Evolutionary conservation across 2,888 invertebrate genomes (phyloP).

Genomic region (Anorthoa munda): DNA sequence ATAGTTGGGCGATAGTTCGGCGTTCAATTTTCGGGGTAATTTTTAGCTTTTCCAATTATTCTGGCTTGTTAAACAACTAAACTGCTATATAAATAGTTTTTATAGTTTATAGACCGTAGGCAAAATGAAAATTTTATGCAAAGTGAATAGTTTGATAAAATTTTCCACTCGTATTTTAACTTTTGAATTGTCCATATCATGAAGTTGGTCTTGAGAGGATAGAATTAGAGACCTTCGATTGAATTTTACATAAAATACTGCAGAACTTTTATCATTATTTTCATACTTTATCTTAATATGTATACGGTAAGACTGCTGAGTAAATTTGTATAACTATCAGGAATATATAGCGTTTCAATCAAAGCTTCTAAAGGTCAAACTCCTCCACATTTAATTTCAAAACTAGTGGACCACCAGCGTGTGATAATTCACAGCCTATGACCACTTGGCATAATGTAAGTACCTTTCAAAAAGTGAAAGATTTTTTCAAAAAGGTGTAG

Average conservation of each 20-base stretch:
- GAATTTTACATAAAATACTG: constrained; percentile 32
- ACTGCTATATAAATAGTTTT: background rate
- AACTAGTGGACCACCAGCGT: too few relatives aligned
- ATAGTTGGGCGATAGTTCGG: constrained; percentile 30
- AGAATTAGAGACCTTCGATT: background rate
- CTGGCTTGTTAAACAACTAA: background rate
- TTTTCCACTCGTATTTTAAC: background rate
- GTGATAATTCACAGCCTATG: too few relatives aligned
- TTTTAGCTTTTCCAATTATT: constrained; percentile 17
- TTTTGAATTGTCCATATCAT: constrained; percentile 7
- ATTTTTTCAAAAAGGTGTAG: too few relatives aligned
- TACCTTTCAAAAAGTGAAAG: too few relatives aligned
- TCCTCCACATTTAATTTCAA: background rate
- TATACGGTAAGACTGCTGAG: background rate
- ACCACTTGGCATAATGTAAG: too few relatives aligned
- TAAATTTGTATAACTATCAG: background rate
- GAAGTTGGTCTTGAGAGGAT: background rate
- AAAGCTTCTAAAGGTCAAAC: background rate
- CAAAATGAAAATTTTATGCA: background rate
- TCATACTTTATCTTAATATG: background rate
- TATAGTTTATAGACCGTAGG: background rate
- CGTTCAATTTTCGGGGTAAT: constrained; percentile 15
- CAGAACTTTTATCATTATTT: background rate
- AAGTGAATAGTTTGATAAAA: background rate
- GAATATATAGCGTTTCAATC: background rate